A percentile compares a stretch with the other conserved stretches of the same genome.
phyloP scores from a whole-genome alignment of 2,888 invertebrate species.

The Drosophila koepferae region DNA sequence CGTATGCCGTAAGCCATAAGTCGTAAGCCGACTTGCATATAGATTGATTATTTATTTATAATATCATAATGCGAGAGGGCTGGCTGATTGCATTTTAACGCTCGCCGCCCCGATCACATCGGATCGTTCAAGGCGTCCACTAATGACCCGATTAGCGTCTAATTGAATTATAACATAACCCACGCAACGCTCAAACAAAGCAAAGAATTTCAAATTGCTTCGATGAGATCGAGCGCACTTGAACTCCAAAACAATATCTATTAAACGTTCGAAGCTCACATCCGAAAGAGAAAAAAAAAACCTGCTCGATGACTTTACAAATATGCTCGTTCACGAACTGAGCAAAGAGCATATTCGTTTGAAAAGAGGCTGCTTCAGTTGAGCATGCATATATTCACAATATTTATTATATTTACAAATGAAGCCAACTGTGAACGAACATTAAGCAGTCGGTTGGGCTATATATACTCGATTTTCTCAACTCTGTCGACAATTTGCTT shows the following conservation, averaged over 20 bases:
- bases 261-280: constrained; percentile 25
- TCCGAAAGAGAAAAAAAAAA: constrained; percentile 12
- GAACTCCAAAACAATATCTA: constrained; percentile 46
- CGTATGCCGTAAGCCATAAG: constrained; percentile 55
- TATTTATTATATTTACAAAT: background rate
- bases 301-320: constrained; percentile 44
- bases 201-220: constrained; percentile 40
- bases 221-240: constrained; percentile 59
- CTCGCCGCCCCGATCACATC: constrained; percentile 5
- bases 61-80: constrained; percentile 37
- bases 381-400: background rate
- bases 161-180: constrained; percentile 68
- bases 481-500: constrained; percentile 31
- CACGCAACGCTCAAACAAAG: constrained; percentile 50
- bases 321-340: constrained; percentile 3
- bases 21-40: constrained; percentile 74
- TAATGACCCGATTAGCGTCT: constrained; percentile 70
- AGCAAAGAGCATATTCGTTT: background rate
- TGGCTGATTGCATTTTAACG: constrained; percentile 64
- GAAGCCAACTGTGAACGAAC: background rate
- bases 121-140: constrained; percentile 38
- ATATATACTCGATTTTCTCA: background rate
- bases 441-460: background rate
- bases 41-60: constrained; percentile 69
- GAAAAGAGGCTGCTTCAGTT: background rate